Base-by-base conservation (phyloP, 1,140 invertebrate species). In the Ceratosolen solmsi region DNA sequence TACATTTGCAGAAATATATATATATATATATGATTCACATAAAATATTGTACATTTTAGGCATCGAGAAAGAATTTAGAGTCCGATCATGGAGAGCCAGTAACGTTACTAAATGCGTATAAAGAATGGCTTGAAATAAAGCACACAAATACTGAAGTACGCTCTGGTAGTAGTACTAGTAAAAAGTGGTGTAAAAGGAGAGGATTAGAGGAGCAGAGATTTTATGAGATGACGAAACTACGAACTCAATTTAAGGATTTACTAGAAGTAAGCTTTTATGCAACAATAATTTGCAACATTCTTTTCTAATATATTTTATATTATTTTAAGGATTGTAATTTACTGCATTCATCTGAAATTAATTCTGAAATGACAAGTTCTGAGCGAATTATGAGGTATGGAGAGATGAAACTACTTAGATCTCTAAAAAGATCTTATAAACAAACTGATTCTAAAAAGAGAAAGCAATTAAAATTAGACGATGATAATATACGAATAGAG, bases 51-150 rank as follows among this genome's bases (percentile, higher is more conserved):
- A 70, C 15, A 49, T 76, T 76, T 41, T 87, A 97, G 94, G 94
- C 94, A 65, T 93, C 95, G 0, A 92, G 97, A 86, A 96, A 96
- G 92, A 93, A 94, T 46, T 92, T 98, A 15, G 96, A 98, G 89
- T 98, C 97, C 0, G 96, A 97, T 87, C 97, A 99, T 90, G 99
- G 99, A 0, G 98, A 99, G 92, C 97, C 98, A 0, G 94, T 99
- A 84, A 99, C 97, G 0, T 90, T 99, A 13, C 91, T 99, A 0
- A 97, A 97, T 87, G 93, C 96, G 13, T 99, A 97, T 91, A 95
- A 95, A 89, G 96, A 96, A 87, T 99, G 98, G 98, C 91, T 99
- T 27, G 93, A 95, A 86, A 92, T 96, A 20, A 98, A 98, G 88
- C 91, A 93, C 70, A 88, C 90, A 65, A 90, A 84, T 41, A 87